Evolutionary conservation across 2,113 vertebrate species (phyloP).

Genomic region (Chionodraco myersi): DNA sequence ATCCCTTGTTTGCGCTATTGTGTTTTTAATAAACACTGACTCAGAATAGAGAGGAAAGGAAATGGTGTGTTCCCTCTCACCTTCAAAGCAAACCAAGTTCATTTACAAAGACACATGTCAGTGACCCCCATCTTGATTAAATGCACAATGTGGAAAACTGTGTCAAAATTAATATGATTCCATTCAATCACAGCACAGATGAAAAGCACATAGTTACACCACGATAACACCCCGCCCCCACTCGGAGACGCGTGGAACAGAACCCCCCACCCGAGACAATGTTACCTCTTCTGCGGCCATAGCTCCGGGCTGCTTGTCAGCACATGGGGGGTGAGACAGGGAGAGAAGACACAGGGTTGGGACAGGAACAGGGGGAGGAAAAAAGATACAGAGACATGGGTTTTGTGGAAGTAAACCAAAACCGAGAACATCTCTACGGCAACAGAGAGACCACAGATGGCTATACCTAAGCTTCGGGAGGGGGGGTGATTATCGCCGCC

Average conservation of each 20-base stretch:
- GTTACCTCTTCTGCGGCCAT: constrained; percentile 99
- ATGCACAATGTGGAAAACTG: constrained; percentile 37
- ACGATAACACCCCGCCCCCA: constrained; percentile 32
- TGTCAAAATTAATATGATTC: constrained; percentile 66
- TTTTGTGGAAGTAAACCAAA: constrained; percentile 71
- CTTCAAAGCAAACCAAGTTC: constrained; percentile 63
- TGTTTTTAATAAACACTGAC: constrained; percentile 40
- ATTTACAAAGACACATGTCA: constrained; percentile 34
- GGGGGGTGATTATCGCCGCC: constrained; percentile 41
- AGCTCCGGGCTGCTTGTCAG: constrained; percentile 99
- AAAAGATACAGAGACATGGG: constrained; percentile 76
- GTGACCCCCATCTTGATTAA: constrained; percentile 44
- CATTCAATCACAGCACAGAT: constrained; percentile 75
- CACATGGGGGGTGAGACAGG: constrained; percentile 75
- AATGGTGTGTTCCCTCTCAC: constrained; percentile 39
- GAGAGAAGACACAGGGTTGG: constrained; percentile 55
- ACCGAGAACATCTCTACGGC: constrained; percentile 71
- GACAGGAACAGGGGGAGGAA: constrained; percentile 55
- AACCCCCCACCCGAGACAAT: constrained; percentile 83
- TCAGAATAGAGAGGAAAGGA: constrained; percentile 58
- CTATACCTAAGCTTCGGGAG: constrained; percentile 48
- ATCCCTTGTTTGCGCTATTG: neutral
- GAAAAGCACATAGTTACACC: constrained; percentile 66
- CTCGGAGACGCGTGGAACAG: constrained; percentile 78
- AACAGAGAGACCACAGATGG: constrained; percentile 68